These are phyloP conservation scores for Cryptophagus acutangulus DNA, from an alignment of 2,888 invertebrate species.

Conservation along the genomic window DNA sequence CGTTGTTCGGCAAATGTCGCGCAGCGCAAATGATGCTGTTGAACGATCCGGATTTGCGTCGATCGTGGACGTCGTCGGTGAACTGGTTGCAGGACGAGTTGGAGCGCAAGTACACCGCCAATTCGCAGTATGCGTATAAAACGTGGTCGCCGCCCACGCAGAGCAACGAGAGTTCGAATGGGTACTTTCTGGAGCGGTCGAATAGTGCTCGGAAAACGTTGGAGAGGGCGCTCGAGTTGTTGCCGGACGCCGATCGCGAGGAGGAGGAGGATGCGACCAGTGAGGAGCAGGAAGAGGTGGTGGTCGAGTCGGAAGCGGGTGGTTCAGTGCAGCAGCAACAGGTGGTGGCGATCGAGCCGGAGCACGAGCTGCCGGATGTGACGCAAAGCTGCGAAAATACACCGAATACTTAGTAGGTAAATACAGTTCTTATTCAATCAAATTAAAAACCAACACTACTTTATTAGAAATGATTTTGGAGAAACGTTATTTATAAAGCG, in stretches of 20 bases:
- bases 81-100: conserved; percentile 95
- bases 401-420: conserved; percentile 24
- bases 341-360: conserved; percentile 27
- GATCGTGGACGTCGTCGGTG: conserved; percentile 84
- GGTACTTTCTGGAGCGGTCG: conserved; percentile 90
- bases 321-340: conserved; percentile 10
- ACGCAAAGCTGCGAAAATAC: conserved; percentile 38
- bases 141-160: conserved; percentile 94
- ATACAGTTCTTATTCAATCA: conserved; percentile 4
- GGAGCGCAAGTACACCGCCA: conserved; percentile 65
- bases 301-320: conserved; percentile 10
- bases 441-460: conserved; percentile 5
- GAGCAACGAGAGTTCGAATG: conserved; percentile 92
- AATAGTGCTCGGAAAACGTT: conserved; percentile 88
- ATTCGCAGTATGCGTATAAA: conserved; percentile 76
- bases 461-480: neutral
- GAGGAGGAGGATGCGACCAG: conserved; percentile 44
- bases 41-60: conserved; percentile 70
- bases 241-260: conserved; percentile 59
- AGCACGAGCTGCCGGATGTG: conserved; percentile 37
- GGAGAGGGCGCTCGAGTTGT: conserved; percentile 70
- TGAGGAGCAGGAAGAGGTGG: conserved; percentile 42
- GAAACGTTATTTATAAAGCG: conserved; percentile 23
- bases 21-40: conserved; percentile 74
- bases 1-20: conserved; percentile 80